Base-by-base conservation (phyloP, 1,140 invertebrate genomes). In the honey bee (Apis mellifera) region DNA sequence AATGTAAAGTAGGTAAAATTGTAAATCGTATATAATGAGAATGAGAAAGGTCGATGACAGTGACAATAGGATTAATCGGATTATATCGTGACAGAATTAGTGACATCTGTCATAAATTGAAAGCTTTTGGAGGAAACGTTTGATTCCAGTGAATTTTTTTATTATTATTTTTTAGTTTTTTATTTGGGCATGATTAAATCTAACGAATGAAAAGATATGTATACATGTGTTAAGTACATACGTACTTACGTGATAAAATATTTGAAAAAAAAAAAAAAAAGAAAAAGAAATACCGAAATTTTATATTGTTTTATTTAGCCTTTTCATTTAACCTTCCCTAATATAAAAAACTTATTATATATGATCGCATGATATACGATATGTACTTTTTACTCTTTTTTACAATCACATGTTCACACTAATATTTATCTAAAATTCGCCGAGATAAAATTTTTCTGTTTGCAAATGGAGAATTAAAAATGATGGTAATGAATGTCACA, bases 401-500 rank as follows among this genome's bases (percentile, higher is more conserved):
- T 78, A 69, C 4, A 59, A 32, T 32, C 65, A 78, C 65, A 52
- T 59, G 65, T 78, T 54, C 12, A 69, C 11, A 78, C 3, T n/a
- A 69, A 26, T 66, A 50, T 76, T 65, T 76, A 55, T 59, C 54
- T n/a, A 13, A 42, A 42, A 42, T 11, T 50, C 1, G 8, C 0
- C 11, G 42, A 78, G 76, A 78, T 78, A 78, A 78, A 48, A 69
- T 11, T 50, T 48, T 66, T 69, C n/a, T 60, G 54, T 50, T 48
- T 23, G 17, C 7, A 13, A 50, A 21, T 48, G 23, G 32, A 19
- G 21, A 17, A 57, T 68, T 68, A 48, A 78, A 68, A 52, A 48
- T 4, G 54, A 48, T 23, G 52, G 32, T 55, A 68, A 66, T 9
- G 15, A 55, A 21, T 48, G n/a, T 48, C 9, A 77, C 50, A 42